These are phyloP conservation scores for Esox masquinongy DNA, from an alignment of 2,797 vertebrate species.

Conservation along the genomic window DNA sequence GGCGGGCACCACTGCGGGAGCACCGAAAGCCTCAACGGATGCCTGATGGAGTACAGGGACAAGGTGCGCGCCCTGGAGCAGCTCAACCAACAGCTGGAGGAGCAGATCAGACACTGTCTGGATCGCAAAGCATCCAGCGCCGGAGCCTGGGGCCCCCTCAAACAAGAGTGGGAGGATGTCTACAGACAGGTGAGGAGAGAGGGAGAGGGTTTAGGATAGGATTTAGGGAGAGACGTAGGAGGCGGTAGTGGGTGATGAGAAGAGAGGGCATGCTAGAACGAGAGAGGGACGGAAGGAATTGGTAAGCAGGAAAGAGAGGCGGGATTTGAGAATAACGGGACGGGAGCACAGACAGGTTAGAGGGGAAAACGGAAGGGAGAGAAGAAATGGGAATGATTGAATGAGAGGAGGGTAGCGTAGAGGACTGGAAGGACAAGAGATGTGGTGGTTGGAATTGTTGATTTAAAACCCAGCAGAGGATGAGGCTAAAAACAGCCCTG, in stretches of 20 bases:
- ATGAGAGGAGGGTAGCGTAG: no score
- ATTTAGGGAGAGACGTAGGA: not conserved
- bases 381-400: no score
- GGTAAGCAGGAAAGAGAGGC: not conserved
- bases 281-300: not conserved
- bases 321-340: not conserved
- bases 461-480: no score
- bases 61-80: constrained; percentile 87
- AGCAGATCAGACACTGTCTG: constrained; percentile 83
- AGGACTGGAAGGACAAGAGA: no score
- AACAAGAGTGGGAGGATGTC: constrained; percentile 86
- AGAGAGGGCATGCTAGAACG: not conserved
- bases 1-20: constrained; percentile 58
- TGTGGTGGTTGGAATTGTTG: not conserved
- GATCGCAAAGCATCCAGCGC: constrained; percentile 82
- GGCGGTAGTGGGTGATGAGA: not conserved
- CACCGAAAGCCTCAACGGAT: constrained; percentile 78
- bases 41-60: constrained; percentile 89
- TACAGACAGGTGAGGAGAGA: constrained; percentile 81
- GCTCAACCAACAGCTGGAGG: constrained; percentile 89
- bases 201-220: not conserved
- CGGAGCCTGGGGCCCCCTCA: constrained; percentile 79
- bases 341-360: not conserved
- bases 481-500: no score
- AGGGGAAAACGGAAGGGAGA: no score